Conservation (phyloP, 2,113 vertebrate species). For the Megaceryle maxima region DNA sequence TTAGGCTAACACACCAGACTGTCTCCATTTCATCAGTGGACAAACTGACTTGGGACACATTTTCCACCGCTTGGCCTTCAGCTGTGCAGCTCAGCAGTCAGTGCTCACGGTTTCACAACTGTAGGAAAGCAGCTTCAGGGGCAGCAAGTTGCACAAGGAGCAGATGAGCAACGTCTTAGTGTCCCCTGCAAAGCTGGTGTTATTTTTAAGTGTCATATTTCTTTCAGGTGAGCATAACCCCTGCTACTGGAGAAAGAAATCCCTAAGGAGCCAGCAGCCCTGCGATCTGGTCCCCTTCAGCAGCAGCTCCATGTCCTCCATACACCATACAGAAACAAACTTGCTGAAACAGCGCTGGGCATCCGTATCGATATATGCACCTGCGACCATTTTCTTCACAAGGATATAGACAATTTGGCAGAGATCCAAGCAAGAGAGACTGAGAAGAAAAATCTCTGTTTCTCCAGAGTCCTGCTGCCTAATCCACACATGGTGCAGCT, state of each 20-base stretch:
- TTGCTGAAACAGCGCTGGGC: neutral
- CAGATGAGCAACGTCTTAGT: neutral
- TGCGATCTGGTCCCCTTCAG: neutral
- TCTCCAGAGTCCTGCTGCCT: neutral
- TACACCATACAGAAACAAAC: accelerated
- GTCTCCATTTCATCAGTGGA: neutral
- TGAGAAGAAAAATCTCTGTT: neutral
- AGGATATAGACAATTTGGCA: neutral
- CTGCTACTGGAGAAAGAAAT: neutral
- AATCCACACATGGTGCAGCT: neutral
- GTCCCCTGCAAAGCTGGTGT: accelerated
- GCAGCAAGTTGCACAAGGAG: neutral
- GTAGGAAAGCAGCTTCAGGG: neutral
- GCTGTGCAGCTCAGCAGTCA: neutral
- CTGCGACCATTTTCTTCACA: accelerated
- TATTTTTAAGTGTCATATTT: neutral
- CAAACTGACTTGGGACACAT: neutral
- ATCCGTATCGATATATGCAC: accelerated
- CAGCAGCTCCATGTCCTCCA: neutral
- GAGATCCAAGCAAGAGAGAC: neutral
- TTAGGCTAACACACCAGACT: neutral
- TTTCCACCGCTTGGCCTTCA: neutral
- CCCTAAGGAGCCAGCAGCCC: neutral
- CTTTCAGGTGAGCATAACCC: neutral
- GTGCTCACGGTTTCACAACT: neutral